Percentiles rank a stretch among this genome's conserved stretches.
Conservation (phyloP, 2,797 vertebrate genomes). For the Glyptemys insculpta region DNA sequence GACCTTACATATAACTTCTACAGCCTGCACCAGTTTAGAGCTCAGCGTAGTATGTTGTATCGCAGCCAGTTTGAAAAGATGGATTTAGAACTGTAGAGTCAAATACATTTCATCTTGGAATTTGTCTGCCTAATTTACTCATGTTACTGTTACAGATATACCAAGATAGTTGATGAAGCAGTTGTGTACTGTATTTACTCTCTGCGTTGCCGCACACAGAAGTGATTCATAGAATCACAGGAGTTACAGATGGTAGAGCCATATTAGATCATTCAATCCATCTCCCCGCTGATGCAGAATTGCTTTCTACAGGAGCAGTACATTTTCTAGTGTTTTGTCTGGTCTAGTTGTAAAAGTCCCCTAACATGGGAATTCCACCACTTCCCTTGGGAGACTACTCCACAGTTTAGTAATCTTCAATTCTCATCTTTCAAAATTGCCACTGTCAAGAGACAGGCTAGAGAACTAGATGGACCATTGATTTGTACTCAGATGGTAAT, state of each 20-base stretch:
- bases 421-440: slow-evolving; percentile 63
- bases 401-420: background rate
- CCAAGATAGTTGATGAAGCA: slow-evolving; percentile 65
- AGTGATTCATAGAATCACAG: slow-evolving; percentile 74
- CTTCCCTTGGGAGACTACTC: slow-evolving; percentile 49
- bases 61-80: slow-evolving; percentile 78
- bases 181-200: slow-evolving; percentile 72
- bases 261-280: slow-evolving; percentile 73
- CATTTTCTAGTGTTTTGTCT: slow-evolving; percentile 68
- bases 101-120: slow-evolving; percentile 76
- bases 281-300: slow-evolving; percentile 68
- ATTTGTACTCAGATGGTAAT: slow-evolving; percentile 18
- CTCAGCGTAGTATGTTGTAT: slow-evolving; percentile 48
- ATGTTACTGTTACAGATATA: slow-evolving; percentile 65
- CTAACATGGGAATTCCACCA: slow-evolving; percentile 32
- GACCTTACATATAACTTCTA: slow-evolving; percentile 52
- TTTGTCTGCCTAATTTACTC: slow-evolving; percentile 75
- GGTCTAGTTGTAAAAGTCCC: slow-evolving; percentile 59
- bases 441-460: slow-evolving; percentile 42
- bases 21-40: slow-evolving; percentile 59
- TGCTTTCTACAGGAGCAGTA: slow-evolving; percentile 46
- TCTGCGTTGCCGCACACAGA: slow-evolving; percentile 64
- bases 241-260: slow-evolving; percentile 72
- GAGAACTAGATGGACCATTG: slow-evolving; percentile 23
- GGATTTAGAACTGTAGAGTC: slow-evolving; percentile 73